Conservation (phyloP, 2,797 vertebrate species). For the Enteromius argenteus region DNA sequence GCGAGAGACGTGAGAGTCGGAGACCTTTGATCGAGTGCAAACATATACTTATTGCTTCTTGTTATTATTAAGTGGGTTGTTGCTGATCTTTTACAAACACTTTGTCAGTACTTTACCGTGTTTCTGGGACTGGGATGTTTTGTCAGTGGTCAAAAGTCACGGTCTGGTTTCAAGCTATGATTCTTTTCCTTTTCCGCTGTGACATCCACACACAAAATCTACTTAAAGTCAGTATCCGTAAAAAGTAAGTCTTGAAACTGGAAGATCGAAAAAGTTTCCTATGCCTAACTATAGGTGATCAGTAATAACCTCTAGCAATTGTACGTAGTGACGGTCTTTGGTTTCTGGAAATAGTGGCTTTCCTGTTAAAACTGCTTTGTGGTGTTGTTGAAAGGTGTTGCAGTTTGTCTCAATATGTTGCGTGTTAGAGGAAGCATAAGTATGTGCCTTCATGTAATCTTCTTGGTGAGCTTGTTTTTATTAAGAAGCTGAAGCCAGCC, state of each 20-base stretch:
- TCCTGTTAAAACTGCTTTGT: conserved; percentile 81
- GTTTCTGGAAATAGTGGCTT: conserved; percentile 82
- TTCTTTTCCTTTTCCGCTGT: conserved; percentile 60
- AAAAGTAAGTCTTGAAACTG: conserved; percentile 3
- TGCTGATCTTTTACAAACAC: conserved; percentile 2
- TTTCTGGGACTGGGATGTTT: conserved; percentile 51
- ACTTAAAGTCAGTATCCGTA: conserved; percentile 14
- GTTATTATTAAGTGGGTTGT: conserved; percentile 6
- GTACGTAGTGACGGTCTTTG: conserved; percentile 68
- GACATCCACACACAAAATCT: conserved; percentile 67
- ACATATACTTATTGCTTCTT: background rate
- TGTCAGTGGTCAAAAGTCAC: background rate
- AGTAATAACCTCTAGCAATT: conserved; percentile 69
- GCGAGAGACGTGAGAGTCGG: background rate
- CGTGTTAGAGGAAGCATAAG: conserved; percentile 88
- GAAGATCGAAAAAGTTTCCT: conserved; percentile 49
- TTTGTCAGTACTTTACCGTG: conserved; percentile 7
- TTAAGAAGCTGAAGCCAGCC: conserved; percentile 87
- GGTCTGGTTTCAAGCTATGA: conserved; percentile 14
- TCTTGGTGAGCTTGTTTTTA: conserved; percentile 87
- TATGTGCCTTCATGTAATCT: conserved; percentile 89
- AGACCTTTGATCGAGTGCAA: background rate
- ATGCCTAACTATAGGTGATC: conserved; percentile 70
- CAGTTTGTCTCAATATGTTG: conserved; percentile 83
- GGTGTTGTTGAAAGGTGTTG: conserved; percentile 83